Conservation (phyloP, 2,888 invertebrate genomes). For the Galerucella pusilla region DNA sequence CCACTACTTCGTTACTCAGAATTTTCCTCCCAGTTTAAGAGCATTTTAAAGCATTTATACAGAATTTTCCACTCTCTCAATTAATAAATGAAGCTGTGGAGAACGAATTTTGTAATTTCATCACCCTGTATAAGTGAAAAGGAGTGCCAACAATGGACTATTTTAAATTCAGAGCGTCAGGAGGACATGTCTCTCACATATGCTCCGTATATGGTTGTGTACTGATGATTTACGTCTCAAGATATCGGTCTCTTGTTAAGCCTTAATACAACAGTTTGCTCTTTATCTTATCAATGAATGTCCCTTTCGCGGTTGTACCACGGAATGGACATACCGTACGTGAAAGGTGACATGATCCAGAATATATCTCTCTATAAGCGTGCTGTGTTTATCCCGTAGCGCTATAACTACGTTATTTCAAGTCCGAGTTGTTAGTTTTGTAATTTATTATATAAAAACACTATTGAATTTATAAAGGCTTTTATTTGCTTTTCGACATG, state of each 20-base stretch:
- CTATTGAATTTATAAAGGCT: too few relatives aligned
- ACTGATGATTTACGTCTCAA: constrained; percentile 62
- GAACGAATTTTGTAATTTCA: background rate
- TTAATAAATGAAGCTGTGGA: too few relatives aligned
- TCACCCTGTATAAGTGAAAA: constrained; percentile 23
- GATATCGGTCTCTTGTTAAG: constrained; percentile 64
- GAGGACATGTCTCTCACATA: constrained; percentile 50
- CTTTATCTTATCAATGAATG: constrained; percentile 61
- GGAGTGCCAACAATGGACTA: constrained; percentile 47
- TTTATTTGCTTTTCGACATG: too few relatives aligned
- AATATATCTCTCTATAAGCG: constrained; percentile 39
- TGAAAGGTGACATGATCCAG: constrained; percentile 42
- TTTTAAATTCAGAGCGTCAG: constrained; percentile 57
- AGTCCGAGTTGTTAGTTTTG: too few relatives aligned
- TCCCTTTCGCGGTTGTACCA: constrained; percentile 41
- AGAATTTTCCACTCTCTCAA: too few relatives aligned
- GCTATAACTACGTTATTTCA: background rate
- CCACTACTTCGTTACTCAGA: too few relatives aligned
- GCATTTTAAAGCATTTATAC: too few relatives aligned
- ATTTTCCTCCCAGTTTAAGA: too few relatives aligned
- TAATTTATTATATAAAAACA: too few relatives aligned
- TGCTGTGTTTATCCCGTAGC: constrained; percentile 3
- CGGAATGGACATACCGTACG: constrained; percentile 34
- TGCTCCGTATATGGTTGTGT: constrained; percentile 61
- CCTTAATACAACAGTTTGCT: constrained; percentile 61